These are phyloP conservation scores for Escarpia spicata DNA, from an alignment of 2,888 invertebrate species.

Conservation along the genomic window DNA sequence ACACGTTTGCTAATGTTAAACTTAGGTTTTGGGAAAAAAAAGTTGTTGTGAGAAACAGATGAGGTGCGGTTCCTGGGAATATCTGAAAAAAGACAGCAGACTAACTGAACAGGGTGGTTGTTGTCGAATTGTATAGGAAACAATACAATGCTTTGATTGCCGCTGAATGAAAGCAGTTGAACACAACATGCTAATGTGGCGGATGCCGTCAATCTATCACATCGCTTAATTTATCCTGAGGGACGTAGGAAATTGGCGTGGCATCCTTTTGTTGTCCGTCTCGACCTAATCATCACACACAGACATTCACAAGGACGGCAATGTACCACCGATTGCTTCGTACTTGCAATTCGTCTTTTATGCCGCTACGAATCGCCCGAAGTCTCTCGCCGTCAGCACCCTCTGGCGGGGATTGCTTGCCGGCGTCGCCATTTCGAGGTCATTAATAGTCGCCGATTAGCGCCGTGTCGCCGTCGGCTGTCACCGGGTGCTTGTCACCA, in stretches of 20 bases:
- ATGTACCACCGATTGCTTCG: neutral
- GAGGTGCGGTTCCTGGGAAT: too few relatives aligned
- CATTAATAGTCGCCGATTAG: slow-evolving; percentile 12
- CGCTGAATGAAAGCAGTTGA: neutral
- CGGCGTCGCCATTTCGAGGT: neutral
- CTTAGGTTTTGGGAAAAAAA: too few relatives aligned
- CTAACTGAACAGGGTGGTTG: too few relatives aligned
- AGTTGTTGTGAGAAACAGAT: too few relatives aligned
- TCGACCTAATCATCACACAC: neutral
- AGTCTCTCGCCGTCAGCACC: neutral
- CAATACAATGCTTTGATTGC: neutral
- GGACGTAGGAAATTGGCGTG: neutral
- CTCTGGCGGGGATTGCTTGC: neutral
- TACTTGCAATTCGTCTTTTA: neutral
- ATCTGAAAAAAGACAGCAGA: too few relatives aligned
- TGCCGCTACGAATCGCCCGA: neutral
- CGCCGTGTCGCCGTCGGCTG: neutral
- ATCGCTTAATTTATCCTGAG: neutral
- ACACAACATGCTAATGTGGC: neutral
- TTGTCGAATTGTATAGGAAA: too few relatives aligned
- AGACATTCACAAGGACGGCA: neutral
- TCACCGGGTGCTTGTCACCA: neutral
- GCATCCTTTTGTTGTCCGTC: neutral
- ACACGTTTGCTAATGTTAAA: too few relatives aligned
- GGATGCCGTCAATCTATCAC: neutral